Percentiles rank a stretch among this genome's conserved stretches.
phyloP scores from a whole-genome alignment of 2,113 vertebrate species.

The Gavia stellata region DNA sequence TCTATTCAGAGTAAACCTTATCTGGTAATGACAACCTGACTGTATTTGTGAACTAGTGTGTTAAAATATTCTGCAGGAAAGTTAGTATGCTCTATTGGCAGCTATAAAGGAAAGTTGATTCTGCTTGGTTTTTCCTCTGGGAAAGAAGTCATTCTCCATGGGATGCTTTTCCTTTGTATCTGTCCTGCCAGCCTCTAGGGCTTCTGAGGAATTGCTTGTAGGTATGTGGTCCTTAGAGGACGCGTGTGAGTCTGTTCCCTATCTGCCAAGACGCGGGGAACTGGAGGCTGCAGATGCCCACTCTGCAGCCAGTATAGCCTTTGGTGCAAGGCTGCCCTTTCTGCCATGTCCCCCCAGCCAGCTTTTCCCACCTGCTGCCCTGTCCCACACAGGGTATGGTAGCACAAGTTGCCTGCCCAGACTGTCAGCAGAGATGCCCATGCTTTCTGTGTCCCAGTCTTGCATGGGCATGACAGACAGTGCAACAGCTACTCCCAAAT shows the following conservation, averaged over 20 bases:
- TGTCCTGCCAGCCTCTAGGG: neutral
- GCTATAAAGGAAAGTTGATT: neutral
- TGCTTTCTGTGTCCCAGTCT: neutral
- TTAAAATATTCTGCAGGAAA: slow-evolving; percentile 17
- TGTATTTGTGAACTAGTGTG: neutral
- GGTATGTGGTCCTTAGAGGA: neutral
- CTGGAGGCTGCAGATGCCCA: neutral
- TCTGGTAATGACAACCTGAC: neutral
- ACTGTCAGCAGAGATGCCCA: neutral
- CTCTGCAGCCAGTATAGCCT: neutral
- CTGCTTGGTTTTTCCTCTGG: neutral
- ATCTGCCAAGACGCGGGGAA: neutral
- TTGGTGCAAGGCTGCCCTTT: neutral
- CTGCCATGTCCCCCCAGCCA: neutral
- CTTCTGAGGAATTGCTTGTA: neutral
- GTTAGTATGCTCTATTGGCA: slow-evolving; percentile 10
- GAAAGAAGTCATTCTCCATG: neutral
- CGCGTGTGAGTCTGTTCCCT: neutral
- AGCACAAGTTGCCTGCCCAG: neutral
- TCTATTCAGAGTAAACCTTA: slow-evolving; percentile 10
- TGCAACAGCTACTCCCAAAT: slow-evolving; percentile 50
- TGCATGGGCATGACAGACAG: slow-evolving; percentile 48
- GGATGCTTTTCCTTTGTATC: neutral
- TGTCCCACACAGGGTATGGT: neutral
- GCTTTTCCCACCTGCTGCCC: neutral